Percentiles rank a stretch among this genome's conserved stretches.
phyloP scores from a whole-genome alignment of 2,888 invertebrate genomes.

The Cyclophora albipunctata region DNA sequence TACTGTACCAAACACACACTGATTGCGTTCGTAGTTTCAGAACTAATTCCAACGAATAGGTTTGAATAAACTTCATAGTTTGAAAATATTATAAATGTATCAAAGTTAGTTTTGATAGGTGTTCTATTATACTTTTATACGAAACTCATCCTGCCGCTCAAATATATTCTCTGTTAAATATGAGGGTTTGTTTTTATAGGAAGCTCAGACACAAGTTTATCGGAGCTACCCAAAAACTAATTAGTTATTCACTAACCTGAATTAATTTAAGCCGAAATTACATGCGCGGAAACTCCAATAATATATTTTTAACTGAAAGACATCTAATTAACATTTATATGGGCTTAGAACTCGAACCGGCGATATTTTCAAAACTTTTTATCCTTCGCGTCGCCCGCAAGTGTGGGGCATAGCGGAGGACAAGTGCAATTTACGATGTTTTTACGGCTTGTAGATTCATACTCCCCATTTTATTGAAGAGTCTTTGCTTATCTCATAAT shows the following conservation, averaged over 20 bases:
- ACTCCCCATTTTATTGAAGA: constrained; percentile 37
- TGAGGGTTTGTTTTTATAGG: constrained; percentile 9
- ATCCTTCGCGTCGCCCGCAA: constrained; percentile 9
- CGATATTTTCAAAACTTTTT: constrained; percentile 11
- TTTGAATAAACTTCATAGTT: no score
- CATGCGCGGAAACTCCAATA: constrained; percentile 5
- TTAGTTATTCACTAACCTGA: constrained; percentile 6
- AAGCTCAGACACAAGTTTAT: constrained; percentile 5
- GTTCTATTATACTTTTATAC: neutral
- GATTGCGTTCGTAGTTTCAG: no score
- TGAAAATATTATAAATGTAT: no score
- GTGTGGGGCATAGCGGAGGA: constrained; percentile 8
- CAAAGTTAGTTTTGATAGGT: no score
- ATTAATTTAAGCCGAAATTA: constrained; percentile 5
- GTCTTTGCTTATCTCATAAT: constrained; percentile 42
- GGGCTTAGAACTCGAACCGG: constrained; percentile 1
- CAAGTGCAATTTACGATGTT: constrained; percentile 39
- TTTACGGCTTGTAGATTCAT: constrained; percentile 45
- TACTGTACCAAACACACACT: no score
- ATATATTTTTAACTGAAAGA: constrained; percentile 5
- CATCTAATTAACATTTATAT: constrained; percentile 8
- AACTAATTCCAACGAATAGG: no score
- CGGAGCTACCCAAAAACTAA: constrained; percentile 6
- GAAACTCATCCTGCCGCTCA: constrained; percentile 6
- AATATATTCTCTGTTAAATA: constrained; percentile 1